Percentiles rank a stretch among this genome's conserved stretches.
Conservation (phyloP, 2,113 vertebrate genomes). For the Emydocephalus ijimae region DNA sequence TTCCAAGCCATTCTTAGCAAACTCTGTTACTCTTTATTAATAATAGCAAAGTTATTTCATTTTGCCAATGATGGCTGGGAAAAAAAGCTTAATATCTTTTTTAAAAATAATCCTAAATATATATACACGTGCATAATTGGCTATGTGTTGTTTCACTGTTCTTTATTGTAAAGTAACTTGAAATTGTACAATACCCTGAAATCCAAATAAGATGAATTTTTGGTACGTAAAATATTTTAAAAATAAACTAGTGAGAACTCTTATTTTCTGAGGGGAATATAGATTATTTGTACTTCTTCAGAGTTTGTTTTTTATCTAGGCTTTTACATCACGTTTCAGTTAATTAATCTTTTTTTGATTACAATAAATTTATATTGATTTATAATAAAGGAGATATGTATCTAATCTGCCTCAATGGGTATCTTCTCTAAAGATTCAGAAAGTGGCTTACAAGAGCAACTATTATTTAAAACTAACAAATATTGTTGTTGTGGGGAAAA, state of each 20-base stretch:
- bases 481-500: no score
- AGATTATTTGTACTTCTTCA: constrained; percentile 29
- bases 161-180: neutral
- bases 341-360: constrained; percentile 24
- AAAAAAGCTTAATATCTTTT: no score
- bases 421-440: neutral
- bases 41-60: no score
- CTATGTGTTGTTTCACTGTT: no score
- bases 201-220: neutral
- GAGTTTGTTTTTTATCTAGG: constrained; percentile 20
- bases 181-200: neutral
- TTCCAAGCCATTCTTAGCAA: no score
- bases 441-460: neutral
- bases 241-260: neutral
- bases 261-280: constrained; percentile 13
- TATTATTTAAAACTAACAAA: constrained; percentile 6
- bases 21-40: no score
- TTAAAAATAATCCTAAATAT: no score
- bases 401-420: constrained; percentile 13
- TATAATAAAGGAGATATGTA: constrained; percentile 37
- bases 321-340: constrained; percentile 52
- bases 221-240: neutral
- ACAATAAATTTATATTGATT: neutral
- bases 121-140: no score
- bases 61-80: no score